These are phyloP conservation scores for Pygmarrhopalites habei DNA, from an alignment of 1,140 invertebrate genomes.

Conservation along the genomic window DNA sequence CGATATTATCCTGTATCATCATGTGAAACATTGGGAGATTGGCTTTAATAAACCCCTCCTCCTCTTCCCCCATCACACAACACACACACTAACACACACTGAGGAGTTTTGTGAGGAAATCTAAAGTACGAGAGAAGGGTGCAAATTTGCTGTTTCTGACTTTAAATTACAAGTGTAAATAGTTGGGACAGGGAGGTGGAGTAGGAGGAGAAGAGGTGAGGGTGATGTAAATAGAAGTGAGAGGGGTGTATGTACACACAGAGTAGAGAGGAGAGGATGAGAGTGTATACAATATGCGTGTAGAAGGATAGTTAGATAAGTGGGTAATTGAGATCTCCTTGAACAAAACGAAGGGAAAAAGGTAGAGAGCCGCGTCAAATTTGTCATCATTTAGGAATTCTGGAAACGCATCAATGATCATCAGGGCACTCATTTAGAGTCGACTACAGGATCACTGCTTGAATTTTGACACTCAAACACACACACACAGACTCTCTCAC, in stretches of 20 bases:
- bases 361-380: conserved; percentile 11
- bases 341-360: conserved; percentile 3
- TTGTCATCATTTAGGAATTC: conserved; percentile 18
- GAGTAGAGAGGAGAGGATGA: no score
- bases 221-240: conserved; percentile 6
- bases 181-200: not conserved
- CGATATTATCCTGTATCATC: no score
- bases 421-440: conserved; percentile 1
- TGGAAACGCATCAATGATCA: conserved; percentile 15
- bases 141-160: not conserved
- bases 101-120: no score
- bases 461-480: conserved; percentile 4
- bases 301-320: not conserved
- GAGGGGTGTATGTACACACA: not conserved
- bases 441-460: not conserved
- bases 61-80: no score
- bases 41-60: no score
- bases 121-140: no score
- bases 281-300: not conserved
- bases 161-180: conserved; percentile 9
- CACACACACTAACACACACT: no score
- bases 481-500: no score
- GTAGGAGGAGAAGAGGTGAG: no score
- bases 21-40: no score
- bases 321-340: conserved; percentile 7